Percentiles rank a stretch among this genome's conserved stretches.
Conservation (phyloP, 2,113 vertebrate genomes). For the Larimichthys polyactis region DNA sequence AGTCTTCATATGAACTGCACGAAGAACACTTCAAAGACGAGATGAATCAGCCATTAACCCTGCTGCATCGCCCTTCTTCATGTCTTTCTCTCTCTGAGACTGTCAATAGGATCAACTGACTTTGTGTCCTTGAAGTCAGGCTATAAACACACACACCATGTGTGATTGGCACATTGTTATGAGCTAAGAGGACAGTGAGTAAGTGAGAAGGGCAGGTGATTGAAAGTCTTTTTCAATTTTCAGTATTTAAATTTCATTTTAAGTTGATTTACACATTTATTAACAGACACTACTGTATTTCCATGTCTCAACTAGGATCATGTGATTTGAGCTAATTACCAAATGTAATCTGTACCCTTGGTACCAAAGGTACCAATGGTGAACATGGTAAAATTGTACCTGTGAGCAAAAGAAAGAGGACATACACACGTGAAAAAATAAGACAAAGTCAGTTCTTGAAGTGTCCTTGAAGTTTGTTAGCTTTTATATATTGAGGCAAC, state of each 20-base stretch:
- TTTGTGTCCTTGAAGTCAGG: slow-evolving; percentile 49
- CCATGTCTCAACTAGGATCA: neutral
- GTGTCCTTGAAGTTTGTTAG: too few relatives aligned
- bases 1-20: slow-evolving; percentile 47
- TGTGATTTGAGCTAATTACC: too few relatives aligned
- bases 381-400: too few relatives aligned
- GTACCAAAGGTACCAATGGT: too few relatives aligned
- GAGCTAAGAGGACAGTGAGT: neutral
- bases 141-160: slow-evolving; percentile 2
- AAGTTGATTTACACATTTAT: slow-evolving; percentile 7
- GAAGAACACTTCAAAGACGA: slow-evolving; percentile 61
- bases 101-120: slow-evolving; percentile 45
- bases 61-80: slow-evolving; percentile 18
- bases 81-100: slow-evolving; percentile 28
- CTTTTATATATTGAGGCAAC: neutral
- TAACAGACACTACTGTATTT: neutral
- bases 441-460: too few relatives aligned
- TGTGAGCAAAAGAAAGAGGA: too few relatives aligned
- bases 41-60: slow-evolving; percentile 69
- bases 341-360: too few relatives aligned
- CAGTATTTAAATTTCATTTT: slow-evolving; percentile 6
- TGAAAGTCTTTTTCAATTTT: slow-evolving; percentile 17
- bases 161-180: neutral
- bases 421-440: too few relatives aligned
- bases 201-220: neutral